phyloP scores from a whole-genome alignment of 92 coral and sea anemone species.

The Heliopora coerulea region DNA sequence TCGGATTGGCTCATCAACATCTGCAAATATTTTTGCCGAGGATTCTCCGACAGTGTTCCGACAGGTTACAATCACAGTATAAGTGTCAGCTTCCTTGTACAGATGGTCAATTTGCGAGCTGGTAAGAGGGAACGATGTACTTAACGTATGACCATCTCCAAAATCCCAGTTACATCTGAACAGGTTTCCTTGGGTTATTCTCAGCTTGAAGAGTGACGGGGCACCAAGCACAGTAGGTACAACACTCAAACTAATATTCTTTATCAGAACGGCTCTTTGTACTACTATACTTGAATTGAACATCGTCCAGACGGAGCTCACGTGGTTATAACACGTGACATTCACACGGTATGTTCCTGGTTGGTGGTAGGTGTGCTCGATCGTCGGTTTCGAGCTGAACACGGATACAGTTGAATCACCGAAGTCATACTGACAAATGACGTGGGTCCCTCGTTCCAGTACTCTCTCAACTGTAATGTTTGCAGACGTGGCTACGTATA shows the following conservation, averaged over 20 bases:
- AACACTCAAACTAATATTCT: conserved; percentile 57
- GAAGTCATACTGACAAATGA: conserved; percentile 71
- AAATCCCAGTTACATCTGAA: conserved; percentile 71
- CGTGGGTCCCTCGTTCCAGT: conserved; percentile 63
- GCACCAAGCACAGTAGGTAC: conserved; percentile 57
- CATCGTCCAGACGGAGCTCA: conserved; percentile 62
- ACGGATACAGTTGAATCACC: conserved; percentile 57
- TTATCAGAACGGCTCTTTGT: conserved; percentile 56
- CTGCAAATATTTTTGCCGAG: conserved; percentile 44
- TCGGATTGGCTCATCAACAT: conserved; percentile 72
- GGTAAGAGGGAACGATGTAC: conserved; percentile 63
- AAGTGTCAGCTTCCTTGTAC: conserved; percentile 61
- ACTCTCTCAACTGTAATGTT: conserved; percentile 55
- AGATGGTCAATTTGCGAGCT: conserved; percentile 48
- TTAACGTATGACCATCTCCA: conserved; percentile 64
- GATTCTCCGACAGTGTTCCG: conserved; percentile 63
- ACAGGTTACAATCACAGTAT: conserved; percentile 61
- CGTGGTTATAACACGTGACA: conserved; percentile 75
- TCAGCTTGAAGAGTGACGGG: conserved; percentile 52
- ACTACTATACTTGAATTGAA: conserved; percentile 73
- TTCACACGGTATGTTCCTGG: conserved; percentile 69
- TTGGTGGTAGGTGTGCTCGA: conserved; percentile 58
- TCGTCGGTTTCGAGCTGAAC: conserved; percentile 38
- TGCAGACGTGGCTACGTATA: conserved; percentile 70
- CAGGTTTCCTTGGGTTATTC: conserved; percentile 61